A percentile compares a stretch with the other conserved stretches of the same genome.
These are phyloP conservation scores for Drosophila subsilvestris DNA, from an alignment of 2,888 invertebrate species.

Conservation along the genomic window DNA sequence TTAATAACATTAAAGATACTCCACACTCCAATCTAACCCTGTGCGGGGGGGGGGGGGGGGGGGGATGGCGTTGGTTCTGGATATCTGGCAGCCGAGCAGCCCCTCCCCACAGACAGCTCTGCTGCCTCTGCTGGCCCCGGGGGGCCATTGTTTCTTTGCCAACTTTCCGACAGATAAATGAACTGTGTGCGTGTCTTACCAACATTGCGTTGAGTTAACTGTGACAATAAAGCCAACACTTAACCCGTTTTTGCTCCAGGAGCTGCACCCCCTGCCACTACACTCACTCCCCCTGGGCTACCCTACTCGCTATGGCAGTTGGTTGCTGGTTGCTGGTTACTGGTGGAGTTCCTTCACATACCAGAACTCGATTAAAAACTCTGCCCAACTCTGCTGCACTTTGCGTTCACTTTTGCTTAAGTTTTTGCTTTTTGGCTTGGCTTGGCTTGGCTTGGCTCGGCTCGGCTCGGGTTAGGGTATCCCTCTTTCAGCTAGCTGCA, in stretches of 20 bases:
- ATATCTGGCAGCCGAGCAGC: neutral
- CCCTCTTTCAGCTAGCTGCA: constrained; percentile 8
- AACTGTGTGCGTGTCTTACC: constrained; percentile 39
- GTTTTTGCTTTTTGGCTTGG: neutral
- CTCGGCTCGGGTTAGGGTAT: neutral
- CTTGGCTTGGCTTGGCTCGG: too few relatives aligned
- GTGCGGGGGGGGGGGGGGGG: neutral
- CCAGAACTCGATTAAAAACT: constrained; percentile 4
- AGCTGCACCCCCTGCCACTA: neutral
- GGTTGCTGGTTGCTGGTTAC: too few relatives aligned
- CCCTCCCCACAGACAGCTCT: neutral
- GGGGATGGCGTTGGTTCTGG: neutral
- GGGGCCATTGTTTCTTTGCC: constrained; percentile 7
- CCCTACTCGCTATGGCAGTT: neutral
- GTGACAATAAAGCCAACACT: constrained; percentile 44
- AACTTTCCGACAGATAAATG: constrained; percentile 49
- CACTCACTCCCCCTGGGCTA: neutral
- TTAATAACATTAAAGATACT: constrained; percentile 52
- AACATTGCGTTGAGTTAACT: constrained; percentile 36
- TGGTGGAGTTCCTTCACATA: neutral
- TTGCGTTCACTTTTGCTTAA: neutral
- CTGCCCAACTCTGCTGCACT: constrained; percentile 10
- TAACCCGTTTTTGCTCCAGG: constrained; percentile 28
- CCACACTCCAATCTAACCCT: neutral
- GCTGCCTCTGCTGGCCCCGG: neutral